Evolutionary conservation across 2,797 vertebrate species (phyloP), one percentile per base, ranked within the genome.

Genomic region (Brotula barbata): DNA sequence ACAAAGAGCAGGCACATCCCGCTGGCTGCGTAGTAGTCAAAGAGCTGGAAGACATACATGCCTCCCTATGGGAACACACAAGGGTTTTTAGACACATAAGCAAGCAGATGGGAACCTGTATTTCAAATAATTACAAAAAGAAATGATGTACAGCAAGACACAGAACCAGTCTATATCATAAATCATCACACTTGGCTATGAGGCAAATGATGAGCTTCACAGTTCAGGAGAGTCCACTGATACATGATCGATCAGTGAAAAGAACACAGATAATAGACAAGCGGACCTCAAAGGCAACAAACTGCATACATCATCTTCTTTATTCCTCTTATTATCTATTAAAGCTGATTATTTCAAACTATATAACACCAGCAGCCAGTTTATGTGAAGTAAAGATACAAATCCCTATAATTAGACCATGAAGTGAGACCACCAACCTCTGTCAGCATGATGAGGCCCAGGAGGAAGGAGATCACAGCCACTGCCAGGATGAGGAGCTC

Each of bases 11-110:
- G 89, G 56, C 95, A 97, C 93, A 95, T 96, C 77, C 96, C 96
- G 47, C 96, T 98, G 86, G 95, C 95, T 45, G 96, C 96, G 1
- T 98, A 98, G 83, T 96, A 96, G 86, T 98, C 96, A 62, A 98
- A 98, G 62, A 99, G 92, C 87, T 98, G 97, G 81, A 99, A 99
- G 58, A 99, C 64, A 5, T 98, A 99, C 95, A 99, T 96, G 47
- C 96, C 96, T 14, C 96, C 96, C 96, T 98, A 84, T 33, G 72
- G 77, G 71, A 34, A 76, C 17, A 84, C n/a, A 73, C 8, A 51
- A 3, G 9, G 3, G 45, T 44, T 72, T 14, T 66, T 25, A 44
- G 49, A 1, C 1, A 1, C 13, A 3, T 10, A 23, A 56, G 23
- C 1, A 42, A 31, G 10, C 2, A 40, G 34, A 57, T 17, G 31